Conservation (phyloP, 2,888 invertebrate species). For the Antitype chi region DNA sequence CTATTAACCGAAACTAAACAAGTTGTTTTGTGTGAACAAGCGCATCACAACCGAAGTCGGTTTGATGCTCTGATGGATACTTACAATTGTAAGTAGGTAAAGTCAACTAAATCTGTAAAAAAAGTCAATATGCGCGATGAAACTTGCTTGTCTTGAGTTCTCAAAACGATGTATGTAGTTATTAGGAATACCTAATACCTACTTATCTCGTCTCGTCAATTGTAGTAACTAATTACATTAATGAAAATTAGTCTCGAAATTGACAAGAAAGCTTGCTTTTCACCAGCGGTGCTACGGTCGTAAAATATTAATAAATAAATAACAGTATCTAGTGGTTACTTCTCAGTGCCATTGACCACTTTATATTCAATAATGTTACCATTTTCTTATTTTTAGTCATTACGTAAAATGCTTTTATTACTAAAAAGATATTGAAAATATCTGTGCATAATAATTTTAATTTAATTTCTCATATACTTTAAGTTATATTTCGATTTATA, state of each 20-base stretch:
- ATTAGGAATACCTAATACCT: too few relatives aligned
- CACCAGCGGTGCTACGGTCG: constrained; percentile 26
- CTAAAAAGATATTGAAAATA: constrained; percentile 68
- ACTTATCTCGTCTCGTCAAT: too few relatives aligned
- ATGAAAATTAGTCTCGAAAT: not conserved
- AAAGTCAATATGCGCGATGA: not conserved
- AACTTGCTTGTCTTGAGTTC: not conserved
- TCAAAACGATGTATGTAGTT: not conserved
- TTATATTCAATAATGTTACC: constrained; percentile 72
- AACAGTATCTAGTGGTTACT: constrained; percentile 61
- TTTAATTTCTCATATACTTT: constrained; percentile 43
- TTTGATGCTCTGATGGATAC: too few relatives aligned
- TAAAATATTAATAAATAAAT: constrained; percentile 29
- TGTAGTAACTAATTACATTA: not conserved
- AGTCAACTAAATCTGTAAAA: not conserved
- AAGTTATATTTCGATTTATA: constrained; percentile 40
- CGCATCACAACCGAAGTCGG: not conserved
- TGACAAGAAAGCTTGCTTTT: not conserved
- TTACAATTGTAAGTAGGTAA: too few relatives aligned
- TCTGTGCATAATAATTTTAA: constrained; percentile 70
- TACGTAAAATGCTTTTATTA: constrained; percentile 70
- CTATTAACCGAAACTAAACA: constrained; percentile 3
- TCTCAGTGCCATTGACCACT: constrained; percentile 72
- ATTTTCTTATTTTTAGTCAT: constrained; percentile 66
- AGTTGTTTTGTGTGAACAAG: not conserved